Evolutionary conservation across 2,888 invertebrate genomes (phyloP), one percentile per base, ranked within the genome.

Genomic region (Eristalinus aeneus): DNA sequence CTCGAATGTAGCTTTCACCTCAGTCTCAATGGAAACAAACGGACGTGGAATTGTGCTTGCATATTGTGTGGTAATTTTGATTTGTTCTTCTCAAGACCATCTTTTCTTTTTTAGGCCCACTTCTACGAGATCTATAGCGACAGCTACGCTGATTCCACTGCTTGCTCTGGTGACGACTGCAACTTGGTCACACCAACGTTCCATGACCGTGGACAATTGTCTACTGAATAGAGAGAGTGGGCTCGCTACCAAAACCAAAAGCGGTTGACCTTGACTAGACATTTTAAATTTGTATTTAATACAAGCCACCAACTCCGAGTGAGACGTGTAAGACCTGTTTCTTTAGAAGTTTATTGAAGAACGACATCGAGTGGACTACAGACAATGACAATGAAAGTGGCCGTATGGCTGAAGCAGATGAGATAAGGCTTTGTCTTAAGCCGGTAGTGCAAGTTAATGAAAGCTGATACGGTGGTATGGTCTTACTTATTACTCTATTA

Each of bases 81-180:
- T 1, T 71, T 72, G 16, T 88, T 60, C 56, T 86, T 75, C 9
- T 73, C 63, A 9, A 89, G 12, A 12, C 73, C 79, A 2, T 93
- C 92, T 1, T 91, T 87, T 60, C 93, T 94, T 94, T 60, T 92
- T 92, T 87, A 94, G 88, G 5, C 94, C 94, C 16, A 91, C 90
- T 73, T 90, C 89, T 0, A 92, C 92, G 10, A 94, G 89, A 32
- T 91, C 90, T 65, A 89, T 88, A 0, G 90, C 90, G 39, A 93
- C 91, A 1, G 91, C 92, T 10, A 92, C 93, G 16, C 93, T 94
- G 71, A 94, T 94, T 1, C 94, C 94, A 0, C 93, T 91, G 89
- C 94, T 94, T 3, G 94, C 94, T 10, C 94, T 94, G 0, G 94
- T 94, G 75, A 94, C 94, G 27, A 95, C 92, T 0, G 94, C 94